Evolutionary conservation across 2,797 vertebrate genomes (phyloP).

Genomic region (Danio jaintianensis): DNA sequence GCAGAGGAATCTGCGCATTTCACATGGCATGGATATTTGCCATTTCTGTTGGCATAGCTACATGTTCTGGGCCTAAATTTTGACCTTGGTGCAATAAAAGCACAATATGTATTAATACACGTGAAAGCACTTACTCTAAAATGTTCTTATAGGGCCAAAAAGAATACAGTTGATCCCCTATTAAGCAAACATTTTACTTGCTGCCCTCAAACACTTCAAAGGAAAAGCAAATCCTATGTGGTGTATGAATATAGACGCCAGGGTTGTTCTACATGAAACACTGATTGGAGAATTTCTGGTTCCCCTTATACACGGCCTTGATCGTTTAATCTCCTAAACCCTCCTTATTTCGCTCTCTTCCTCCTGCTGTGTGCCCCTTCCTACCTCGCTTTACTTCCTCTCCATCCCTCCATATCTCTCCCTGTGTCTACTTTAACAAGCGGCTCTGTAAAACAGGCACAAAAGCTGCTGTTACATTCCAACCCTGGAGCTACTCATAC

Average conservation of each 20-base stretch:
- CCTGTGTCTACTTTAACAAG: slow-evolving; percentile 69
- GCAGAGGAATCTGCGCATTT: not conserved
- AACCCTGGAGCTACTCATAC: slow-evolving; percentile 73
- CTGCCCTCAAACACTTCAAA: slow-evolving; percentile 21
- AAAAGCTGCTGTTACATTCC: slow-evolving; percentile 83
- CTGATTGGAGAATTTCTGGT: slow-evolving; percentile 16
- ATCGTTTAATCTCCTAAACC: slow-evolving; percentile 41
- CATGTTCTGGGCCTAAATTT: not conserved
- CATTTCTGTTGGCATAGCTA: too few relatives aligned
- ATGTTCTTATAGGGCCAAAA: not conserved
- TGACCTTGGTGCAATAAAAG: not conserved
- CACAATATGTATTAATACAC: not conserved
- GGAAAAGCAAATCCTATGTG: not conserved
- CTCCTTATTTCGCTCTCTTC: slow-evolving; percentile 21
- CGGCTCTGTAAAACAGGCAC: slow-evolving; percentile 75
- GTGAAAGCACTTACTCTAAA: not conserved
- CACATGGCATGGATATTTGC: not conserved
- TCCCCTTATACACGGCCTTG: slow-evolving; percentile 7
- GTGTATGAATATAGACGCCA: not conserved
- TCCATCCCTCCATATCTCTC: slow-evolving; percentile 36
- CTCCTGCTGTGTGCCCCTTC: slow-evolving; percentile 19
- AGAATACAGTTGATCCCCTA: not conserved
- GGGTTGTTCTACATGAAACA: not conserved
- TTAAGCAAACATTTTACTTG: slow-evolving; percentile 24
- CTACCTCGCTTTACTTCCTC: slow-evolving; percentile 18